Conservation (phyloP, 2,888 invertebrate genomes). For the Eilema depressum region DNA sequence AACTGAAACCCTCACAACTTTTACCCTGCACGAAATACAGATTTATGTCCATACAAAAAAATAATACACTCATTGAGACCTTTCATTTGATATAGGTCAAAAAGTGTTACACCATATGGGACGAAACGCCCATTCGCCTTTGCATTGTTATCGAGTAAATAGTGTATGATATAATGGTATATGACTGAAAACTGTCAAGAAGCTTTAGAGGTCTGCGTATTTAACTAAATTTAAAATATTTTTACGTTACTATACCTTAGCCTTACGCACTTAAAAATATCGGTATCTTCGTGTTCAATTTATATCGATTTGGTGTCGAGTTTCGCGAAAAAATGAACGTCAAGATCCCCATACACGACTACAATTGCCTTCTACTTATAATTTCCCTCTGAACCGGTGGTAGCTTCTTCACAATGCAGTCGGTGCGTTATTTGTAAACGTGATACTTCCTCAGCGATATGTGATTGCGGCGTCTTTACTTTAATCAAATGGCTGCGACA, state of each 20-base stretch:
- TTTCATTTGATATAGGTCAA: no score
- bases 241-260: background rate
- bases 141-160: no score
- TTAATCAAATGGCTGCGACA: constrained; percentile 85
- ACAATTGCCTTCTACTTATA: constrained; percentile 75
- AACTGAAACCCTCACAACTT: no score
- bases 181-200: constrained; percentile 28
- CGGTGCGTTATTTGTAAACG: constrained; percentile 84
- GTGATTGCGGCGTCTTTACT: constrained; percentile 84
- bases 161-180: no score
- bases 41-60: no score
- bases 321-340: constrained; percentile 71
- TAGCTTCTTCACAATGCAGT: constrained; percentile 74
- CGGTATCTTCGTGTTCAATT: constrained; percentile 66
- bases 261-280: constrained; percentile 43
- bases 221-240: background rate
- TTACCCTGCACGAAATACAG: no score
- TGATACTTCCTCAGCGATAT: constrained; percentile 85
- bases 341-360: constrained; percentile 69
- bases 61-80: no score
- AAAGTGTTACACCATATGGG: no score
- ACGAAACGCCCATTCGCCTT: no score
- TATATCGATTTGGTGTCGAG: constrained; percentile 64
- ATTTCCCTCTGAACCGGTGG: constrained; percentile 53
- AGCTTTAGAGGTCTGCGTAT: background rate